Conservation (phyloP, 2,113 vertebrate genomes). For the Ctenomys sociabilis region DNA sequence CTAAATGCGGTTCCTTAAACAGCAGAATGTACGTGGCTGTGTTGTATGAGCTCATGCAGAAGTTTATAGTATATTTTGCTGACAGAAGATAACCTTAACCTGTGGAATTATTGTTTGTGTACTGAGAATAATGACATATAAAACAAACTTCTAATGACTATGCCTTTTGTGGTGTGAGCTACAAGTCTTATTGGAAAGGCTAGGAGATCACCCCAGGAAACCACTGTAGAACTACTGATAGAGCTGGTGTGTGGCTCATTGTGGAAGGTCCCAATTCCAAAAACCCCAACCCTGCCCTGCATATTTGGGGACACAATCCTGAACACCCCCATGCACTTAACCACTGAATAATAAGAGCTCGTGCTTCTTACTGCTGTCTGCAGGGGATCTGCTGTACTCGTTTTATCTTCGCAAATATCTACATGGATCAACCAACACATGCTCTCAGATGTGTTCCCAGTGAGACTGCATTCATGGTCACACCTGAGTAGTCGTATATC, state of each 20-base stretch:
- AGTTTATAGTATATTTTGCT: background rate
- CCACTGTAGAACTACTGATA: background rate
- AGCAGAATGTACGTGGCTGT: background rate
- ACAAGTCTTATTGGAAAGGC: background rate
- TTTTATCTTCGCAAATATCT: background rate
- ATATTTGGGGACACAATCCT: background rate
- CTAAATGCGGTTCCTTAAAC: background rate
- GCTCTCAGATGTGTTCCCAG: background rate
- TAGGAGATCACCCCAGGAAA: background rate
- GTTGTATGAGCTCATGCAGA: background rate
- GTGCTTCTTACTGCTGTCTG: background rate
- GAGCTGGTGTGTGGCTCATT: background rate
- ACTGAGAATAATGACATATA: background rate
- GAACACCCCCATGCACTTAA: background rate
- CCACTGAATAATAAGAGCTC: background rate
- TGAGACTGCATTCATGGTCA: background rate
- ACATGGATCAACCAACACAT: background rate
- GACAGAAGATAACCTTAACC: background rate
- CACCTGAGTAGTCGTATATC: background rate
- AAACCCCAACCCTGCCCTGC: background rate
- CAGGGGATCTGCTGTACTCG: background rate
- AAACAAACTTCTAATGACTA: background rate
- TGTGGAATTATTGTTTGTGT: background rate
- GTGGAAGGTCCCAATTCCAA: background rate
- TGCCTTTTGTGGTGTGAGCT: background rate